phyloP scores from a whole-genome alignment of 1,140 invertebrate genomes.

The Sycophaga agraensis region DNA sequence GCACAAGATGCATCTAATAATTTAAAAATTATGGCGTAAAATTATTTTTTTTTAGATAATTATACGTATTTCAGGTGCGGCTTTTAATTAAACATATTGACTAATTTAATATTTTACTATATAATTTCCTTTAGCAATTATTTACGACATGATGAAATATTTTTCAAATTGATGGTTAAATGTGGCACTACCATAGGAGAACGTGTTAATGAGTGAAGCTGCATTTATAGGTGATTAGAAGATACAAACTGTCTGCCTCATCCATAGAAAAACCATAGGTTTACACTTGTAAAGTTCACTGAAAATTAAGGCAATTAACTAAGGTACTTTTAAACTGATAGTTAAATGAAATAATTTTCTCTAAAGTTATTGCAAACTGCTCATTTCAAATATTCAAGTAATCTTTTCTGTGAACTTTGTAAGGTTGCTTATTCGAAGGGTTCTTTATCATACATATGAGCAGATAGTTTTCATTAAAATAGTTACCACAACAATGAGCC shows the following conservation, averaged over 20 bases:
- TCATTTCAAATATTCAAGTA: too few species aligned
- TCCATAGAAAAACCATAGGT: too few species aligned
- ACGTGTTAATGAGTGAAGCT: neutral
- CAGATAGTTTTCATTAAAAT: constrained; percentile 14
- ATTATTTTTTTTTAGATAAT: neutral
- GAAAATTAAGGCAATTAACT: too few species aligned
- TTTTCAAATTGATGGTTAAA: constrained; percentile 8
- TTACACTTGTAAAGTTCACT: neutral
- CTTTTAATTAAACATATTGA: neutral
- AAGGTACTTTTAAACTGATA: too few species aligned
- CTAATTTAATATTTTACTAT: neutral
- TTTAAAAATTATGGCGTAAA: constrained; percentile 71
- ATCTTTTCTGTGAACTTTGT: constrained; percentile 16
- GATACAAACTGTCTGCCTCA: neutral
- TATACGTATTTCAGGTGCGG: constrained; percentile 15
- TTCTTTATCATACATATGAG: constrained; percentile 2
- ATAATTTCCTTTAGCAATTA: constrained; percentile 14
- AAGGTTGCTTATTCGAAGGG: constrained; percentile 7
- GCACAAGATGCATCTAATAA: too few species aligned
- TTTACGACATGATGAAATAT: constrained; percentile 6
- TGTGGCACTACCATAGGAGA: constrained; percentile 10
- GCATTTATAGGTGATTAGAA: constrained; percentile 8
- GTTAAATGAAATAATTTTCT: too few species aligned
- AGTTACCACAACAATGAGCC: constrained; percentile 3
- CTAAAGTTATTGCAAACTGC: too few species aligned